Conservation (phyloP, 2,797 vertebrate genomes). For the Hypotaenidia okinawae region DNA sequence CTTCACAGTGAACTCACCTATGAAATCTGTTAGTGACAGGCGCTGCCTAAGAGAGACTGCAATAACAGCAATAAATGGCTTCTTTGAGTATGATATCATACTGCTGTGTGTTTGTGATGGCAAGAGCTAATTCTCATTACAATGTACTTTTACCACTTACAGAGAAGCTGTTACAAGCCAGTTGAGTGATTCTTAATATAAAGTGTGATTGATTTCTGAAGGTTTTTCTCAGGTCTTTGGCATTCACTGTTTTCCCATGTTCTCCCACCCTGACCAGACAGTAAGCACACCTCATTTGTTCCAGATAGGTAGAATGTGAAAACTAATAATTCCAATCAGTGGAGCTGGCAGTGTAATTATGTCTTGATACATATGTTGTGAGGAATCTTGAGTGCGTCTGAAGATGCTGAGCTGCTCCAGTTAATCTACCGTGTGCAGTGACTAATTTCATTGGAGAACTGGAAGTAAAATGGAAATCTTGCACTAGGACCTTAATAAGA, state of each 20-base stretch:
- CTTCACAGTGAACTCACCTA: background rate
- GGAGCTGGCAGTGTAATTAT: slow-evolving; percentile 23
- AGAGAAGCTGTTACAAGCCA: background rate
- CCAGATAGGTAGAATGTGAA: slow-evolving; percentile 1
- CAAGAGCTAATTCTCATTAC: background rate
- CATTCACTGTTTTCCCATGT: background rate
- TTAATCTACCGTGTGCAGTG: slow-evolving; percentile 29
- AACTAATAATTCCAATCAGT: slow-evolving; percentile 29
- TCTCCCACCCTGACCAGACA: background rate
- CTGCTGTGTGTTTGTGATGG: background rate
- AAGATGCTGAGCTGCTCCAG: slow-evolving; percentile 27
- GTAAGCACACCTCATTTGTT: slow-evolving; percentile 2
- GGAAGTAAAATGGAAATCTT: slow-evolving; percentile 36
- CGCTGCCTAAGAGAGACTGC: background rate
- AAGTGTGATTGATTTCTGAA: background rate
- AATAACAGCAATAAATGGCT: background rate
- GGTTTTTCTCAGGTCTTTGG: background rate
- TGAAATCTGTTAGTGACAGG: background rate
- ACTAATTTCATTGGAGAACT: slow-evolving; percentile 58
- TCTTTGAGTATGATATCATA: background rate
- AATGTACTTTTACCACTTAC: background rate
- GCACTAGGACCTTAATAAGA: background rate
- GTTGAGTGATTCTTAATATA: background rate
- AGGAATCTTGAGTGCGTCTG: slow-evolving; percentile 27
- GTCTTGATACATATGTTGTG: slow-evolving; percentile 43